Percentiles rank a stretch among this genome's conserved stretches.
Conservation (phyloP, 2,113 vertebrate species). For the Sturnira hondurensis region DNA sequence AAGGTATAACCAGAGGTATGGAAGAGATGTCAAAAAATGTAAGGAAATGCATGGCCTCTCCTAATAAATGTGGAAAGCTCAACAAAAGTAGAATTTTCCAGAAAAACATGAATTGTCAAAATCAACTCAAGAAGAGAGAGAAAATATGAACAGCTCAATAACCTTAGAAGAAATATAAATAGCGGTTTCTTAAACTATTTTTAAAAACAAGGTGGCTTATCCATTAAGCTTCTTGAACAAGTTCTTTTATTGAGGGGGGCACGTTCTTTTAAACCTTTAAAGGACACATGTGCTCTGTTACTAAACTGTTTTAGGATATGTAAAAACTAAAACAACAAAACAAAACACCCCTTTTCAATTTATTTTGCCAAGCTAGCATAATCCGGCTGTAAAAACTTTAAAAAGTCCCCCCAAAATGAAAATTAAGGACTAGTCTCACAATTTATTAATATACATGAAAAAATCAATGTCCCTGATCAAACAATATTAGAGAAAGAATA, state of each 20-base stretch:
- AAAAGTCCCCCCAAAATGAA: neutral
- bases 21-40: neutral
- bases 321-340: neutral
- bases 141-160: neutral
- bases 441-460: neutral
- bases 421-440: neutral
- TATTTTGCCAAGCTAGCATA: neutral
- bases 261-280: conserved; percentile 17
- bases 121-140: conserved; percentile 15
- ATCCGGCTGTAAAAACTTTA: conserved; percentile 20
- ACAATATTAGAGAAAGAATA: neutral
- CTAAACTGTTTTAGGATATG: neutral
- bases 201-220: neutral
- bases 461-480: neutral
- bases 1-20: neutral
- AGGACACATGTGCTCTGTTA: neutral
- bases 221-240: neutral
- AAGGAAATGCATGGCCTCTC: neutral
- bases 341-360: neutral
- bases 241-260: neutral
- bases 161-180: neutral
- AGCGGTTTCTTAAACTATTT: neutral
- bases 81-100: neutral
- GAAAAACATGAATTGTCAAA: conserved; percentile 11
- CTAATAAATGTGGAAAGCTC: neutral